These are phyloP conservation scores for Spizaetus ornatus DNA, from an alignment of 2,113 vertebrate genomes.

Conservation along the genomic window DNA sequence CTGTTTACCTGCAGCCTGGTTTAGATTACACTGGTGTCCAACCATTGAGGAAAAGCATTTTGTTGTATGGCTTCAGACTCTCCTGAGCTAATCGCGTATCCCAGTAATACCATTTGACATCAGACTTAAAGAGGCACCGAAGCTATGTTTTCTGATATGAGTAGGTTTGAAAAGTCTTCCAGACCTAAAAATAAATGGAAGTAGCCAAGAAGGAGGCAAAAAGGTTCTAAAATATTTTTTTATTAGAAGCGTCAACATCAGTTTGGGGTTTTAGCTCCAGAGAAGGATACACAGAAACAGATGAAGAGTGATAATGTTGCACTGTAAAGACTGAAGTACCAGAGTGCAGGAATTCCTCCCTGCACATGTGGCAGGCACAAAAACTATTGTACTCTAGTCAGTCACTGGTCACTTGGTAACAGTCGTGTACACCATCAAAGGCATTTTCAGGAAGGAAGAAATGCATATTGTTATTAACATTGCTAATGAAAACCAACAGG, in stretches of 20 bases:
- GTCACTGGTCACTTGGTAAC: not conserved
- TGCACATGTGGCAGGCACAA: not conserved
- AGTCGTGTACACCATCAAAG: not conserved
- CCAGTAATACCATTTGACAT: not conserved
- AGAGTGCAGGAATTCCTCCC: not conserved
- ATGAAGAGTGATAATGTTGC: not conserved
- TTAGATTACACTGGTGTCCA: not conserved
- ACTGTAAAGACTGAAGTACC: not conserved
- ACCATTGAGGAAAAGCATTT: not conserved
- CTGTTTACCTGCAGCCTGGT: not conserved
- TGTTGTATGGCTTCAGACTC: not conserved
- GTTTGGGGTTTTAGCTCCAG: not conserved
- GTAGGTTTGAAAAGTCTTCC: not conserved
- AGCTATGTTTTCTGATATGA: not conserved
- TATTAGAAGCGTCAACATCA: not conserved
- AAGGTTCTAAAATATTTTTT: not conserved
- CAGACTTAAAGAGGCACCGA: not conserved
- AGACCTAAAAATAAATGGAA: not conserved
- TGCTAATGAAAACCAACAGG: not conserved
- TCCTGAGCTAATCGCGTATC: not conserved
- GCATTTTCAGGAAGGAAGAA: not conserved
- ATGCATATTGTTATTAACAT: not conserved
- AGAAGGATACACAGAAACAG: not conserved
- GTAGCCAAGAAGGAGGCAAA: not conserved
- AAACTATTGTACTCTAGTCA: not conserved